Conservation (phyloP, 2,888 invertebrate species). For the Dynastes grantii region DNA sequence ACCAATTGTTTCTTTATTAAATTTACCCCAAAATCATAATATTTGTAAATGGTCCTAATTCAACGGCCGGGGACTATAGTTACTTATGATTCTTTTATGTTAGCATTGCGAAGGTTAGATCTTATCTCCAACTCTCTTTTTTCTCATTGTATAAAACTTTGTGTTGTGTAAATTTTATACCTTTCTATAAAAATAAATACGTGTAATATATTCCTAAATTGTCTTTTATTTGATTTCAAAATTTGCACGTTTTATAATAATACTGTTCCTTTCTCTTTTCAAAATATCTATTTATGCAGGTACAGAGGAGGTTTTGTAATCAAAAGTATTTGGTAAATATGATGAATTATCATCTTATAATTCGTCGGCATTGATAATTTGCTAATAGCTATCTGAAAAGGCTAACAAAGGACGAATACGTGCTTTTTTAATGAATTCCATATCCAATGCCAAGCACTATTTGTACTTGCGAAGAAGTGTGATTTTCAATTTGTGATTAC, state of each 20-base stretch:
- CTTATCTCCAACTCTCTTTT: no score
- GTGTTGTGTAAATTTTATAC: neutral
- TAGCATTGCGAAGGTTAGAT: no score
- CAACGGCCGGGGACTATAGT: no score
- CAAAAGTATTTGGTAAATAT: neutral
- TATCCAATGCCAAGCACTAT: neutral
- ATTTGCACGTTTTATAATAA: neutral
- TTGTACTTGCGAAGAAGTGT: slow-evolving; percentile 14
- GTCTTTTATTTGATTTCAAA: slow-evolving; percentile 2
- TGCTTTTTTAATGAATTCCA: slow-evolving; percentile 13
- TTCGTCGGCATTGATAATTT: slow-evolving; percentile 6
- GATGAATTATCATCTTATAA: neutral
- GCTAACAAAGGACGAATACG: slow-evolving; percentile 23
- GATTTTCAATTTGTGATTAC: slow-evolving; percentile 8
- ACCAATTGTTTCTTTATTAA: no score
- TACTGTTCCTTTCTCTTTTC: neutral
- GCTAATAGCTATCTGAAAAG: slow-evolving; percentile 1
- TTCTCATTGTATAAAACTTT: no score
- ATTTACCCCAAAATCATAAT: no score
- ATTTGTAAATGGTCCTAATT: no score
- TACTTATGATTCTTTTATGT: no score
- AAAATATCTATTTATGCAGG: neutral
- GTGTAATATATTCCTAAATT: neutral
- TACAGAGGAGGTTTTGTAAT: neutral
- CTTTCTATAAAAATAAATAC: slow-evolving; percentile 2